phyloP scores from a whole-genome alignment of 2,888 invertebrate species.

The Noctuana brunneofusca region DNA sequence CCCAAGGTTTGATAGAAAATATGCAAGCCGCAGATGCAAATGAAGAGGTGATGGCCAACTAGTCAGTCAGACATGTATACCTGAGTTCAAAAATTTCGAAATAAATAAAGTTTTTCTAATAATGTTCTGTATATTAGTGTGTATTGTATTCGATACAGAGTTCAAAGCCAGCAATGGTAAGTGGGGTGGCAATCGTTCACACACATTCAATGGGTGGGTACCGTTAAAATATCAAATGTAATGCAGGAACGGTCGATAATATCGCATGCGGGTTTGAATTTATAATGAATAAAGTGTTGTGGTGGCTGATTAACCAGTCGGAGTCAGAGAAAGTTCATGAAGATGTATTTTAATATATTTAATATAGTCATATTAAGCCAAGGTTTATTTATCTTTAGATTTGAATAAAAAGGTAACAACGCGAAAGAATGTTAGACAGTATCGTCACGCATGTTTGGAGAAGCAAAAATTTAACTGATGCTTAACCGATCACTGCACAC shows the following conservation, averaged over 20 bases:
- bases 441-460: too few relatives aligned
- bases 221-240: constrained; percentile 53
- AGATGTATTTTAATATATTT: too few relatives aligned
- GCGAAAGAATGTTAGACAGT: too few relatives aligned
- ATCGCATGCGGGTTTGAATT: constrained; percentile 57
- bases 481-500: too few relatives aligned
- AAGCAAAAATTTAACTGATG: too few relatives aligned
- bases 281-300: constrained; percentile 1
- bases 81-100: not conserved
- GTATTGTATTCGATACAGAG: constrained; percentile 14
- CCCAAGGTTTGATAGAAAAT: constrained; percentile 3
- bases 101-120: too few relatives aligned
- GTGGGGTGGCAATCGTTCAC: constrained; percentile 44
- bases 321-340: not conserved
- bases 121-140: too few relatives aligned
- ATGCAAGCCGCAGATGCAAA: not conserved
- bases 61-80: not conserved
- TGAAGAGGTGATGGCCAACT: constrained; percentile 2
- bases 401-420: too few relatives aligned
- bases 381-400: not conserved
- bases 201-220: constrained; percentile 44
- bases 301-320: not conserved
- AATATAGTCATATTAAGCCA: too few relatives aligned
- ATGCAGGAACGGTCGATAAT: constrained; percentile 60
- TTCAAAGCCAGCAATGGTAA: constrained; percentile 31